phyloP scores from a whole-genome alignment of 2,113 vertebrate species.

The Ivindomyrus marchei region DNA sequence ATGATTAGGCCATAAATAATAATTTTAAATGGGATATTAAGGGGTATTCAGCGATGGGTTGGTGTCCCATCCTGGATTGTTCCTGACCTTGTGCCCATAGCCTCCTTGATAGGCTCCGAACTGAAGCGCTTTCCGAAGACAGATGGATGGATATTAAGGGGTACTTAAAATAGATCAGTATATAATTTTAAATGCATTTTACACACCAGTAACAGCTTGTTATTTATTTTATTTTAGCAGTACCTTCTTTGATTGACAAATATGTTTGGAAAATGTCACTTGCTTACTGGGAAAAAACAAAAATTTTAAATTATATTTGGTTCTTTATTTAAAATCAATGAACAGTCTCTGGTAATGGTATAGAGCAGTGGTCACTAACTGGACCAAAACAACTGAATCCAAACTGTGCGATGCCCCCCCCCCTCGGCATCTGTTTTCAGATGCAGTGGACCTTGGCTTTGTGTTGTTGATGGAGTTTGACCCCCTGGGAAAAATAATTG shows the following conservation, averaged over 20 bases:
- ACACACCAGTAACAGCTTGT: not conserved
- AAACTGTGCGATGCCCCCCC: not conserved
- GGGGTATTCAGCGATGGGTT: not conserved
- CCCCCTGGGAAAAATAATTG: not conserved
- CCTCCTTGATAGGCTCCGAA: not conserved
- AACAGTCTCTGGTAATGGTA: not conserved
- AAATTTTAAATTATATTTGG: not conserved
- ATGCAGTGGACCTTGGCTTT: too few species aligned
- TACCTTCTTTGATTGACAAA: not conserved
- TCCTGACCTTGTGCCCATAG: too few species aligned
- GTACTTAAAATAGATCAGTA: not conserved
- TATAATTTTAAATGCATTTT: not conserved
- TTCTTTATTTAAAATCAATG: not conserved
- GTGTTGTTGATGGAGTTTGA: not conserved
- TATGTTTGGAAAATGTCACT: not conserved
- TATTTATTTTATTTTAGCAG: not conserved
- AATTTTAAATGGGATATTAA: not conserved
- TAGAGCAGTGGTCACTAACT: not conserved
- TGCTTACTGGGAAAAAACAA: not conserved
- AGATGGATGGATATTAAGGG: not conserved
- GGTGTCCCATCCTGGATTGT: not conserved
- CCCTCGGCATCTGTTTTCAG: too few species aligned
- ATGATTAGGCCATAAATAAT: not conserved
- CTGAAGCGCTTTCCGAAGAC: not conserved
- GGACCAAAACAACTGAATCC: not conserved